Conservation (phyloP, 2,113 vertebrate genomes). For the Nothocercus julius region DNA sequence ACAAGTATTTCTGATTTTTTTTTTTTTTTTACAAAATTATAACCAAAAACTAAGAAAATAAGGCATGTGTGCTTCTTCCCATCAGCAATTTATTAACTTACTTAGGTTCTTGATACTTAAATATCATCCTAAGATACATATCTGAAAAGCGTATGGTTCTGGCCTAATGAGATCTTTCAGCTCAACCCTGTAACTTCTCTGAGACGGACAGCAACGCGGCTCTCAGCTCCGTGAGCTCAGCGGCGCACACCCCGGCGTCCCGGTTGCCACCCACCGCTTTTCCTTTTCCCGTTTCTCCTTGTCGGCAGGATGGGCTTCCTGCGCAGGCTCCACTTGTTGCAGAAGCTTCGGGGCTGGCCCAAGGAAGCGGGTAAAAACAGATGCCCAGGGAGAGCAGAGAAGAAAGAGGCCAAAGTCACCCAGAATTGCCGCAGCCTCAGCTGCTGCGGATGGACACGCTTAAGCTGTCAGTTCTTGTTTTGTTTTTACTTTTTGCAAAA, state of each 20-base stretch:
- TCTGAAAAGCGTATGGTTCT: background rate
- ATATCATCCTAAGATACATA: background rate
- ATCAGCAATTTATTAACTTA: background rate
- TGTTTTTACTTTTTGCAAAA: background rate
- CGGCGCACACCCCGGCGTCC: too few species aligned
- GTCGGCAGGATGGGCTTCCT: accelerated
- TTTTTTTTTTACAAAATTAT: background rate
- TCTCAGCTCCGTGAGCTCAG: too few species aligned
- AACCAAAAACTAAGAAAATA: background rate
- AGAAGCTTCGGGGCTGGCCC: accelerated
- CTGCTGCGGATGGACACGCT: background rate
- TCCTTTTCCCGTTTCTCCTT: background rate
- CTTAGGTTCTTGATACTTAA: background rate
- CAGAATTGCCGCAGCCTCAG: accelerated
- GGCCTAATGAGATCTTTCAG: background rate
- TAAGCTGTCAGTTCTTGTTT: background rate
- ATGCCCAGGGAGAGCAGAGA: background rate
- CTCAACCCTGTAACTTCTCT: background rate
- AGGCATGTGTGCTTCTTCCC: background rate
- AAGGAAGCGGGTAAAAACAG: accelerated
- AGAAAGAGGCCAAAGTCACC: background rate
- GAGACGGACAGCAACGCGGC: background rate
- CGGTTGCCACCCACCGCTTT: background rate
- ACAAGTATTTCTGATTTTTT: background rate
- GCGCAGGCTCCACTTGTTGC: background rate